Evolutionary conservation across 2,797 vertebrate genomes (phyloP), one percentile per base, ranked within the genome.

Genomic region (Oreochromis mossambicus): DNA sequence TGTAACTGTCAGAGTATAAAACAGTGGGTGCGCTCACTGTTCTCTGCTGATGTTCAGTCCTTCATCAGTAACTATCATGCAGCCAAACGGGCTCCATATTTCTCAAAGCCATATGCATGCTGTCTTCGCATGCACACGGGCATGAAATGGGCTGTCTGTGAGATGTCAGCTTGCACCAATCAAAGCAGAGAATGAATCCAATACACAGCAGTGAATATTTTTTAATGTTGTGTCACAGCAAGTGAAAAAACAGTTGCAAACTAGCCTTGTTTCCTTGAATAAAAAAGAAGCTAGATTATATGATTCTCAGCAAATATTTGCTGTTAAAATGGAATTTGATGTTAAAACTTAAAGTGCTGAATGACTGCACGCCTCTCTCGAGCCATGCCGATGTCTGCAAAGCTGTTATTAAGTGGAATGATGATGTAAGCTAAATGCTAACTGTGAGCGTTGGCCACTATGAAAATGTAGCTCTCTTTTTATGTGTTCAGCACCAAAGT

Each of bases 121-220:
- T 63, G 56, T 78, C 70, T 63, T 61, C 38, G 79, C 61, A 70
- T 17, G 36, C 77, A 50, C 73, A 81, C 54, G 43, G 24, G 52
- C 84, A 84, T 81, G 78, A 87, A 91, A 90, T 82, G 76, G 81
- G 43, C 43, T 75, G 43, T 48, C 43, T 75, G 43, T 2, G 43
- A 75, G 26, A 75, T 75, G 70, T 75, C 70, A n/a, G 17, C 87
- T 85, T 82, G 80, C 14, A 10, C 32, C 80, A 89, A 21, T 75
- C 85, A 78, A 32, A 48, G 48, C 17, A 5, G 77, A 86, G 46
- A 85, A 81, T 63, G 81, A 87, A 46, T 61, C 34, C 46, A 43
- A 54, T 17, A 79, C 38, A 58, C 46, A 63, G 58, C 24, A 68
- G 36, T 70, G 54, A 83, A 81, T n/a, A 51, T 12, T 54, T 82